Evolutionary conservation across 92 coral and sea anemone genomes (phyloP).

Genomic region (Diadumene lineata): DNA sequence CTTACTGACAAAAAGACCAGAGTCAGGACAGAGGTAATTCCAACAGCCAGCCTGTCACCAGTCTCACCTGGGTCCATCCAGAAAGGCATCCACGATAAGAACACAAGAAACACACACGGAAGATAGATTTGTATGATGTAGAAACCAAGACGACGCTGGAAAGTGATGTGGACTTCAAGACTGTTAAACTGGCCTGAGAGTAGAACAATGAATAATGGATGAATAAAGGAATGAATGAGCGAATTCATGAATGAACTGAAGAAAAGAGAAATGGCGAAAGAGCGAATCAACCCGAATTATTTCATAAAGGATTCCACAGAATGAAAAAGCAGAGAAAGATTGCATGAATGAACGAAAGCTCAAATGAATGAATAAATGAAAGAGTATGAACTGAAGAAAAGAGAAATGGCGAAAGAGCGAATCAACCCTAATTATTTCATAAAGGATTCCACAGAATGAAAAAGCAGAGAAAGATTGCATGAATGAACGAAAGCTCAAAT

Average conservation of each 20-base stretch:
- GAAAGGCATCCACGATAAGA: constrained; percentile 69
- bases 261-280: not conserved
- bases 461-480: not conserved
- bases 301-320: not conserved
- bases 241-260: not conserved
- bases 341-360: not conserved
- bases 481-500: not conserved
- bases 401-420: not conserved
- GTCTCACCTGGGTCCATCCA: constrained; percentile 65
- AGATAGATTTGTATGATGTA: constrained; percentile 70
- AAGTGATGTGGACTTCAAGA: constrained; percentile 43
- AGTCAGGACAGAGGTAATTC: constrained; percentile 60
- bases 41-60: constrained; percentile 60
- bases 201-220: not conserved
- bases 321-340: not conserved
- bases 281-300: too few relatives aligned
- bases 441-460: too few relatives aligned
- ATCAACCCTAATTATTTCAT: too few relatives aligned
- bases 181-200: constrained; percentile 49
- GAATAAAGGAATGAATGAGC: not conserved
- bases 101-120: constrained; percentile 65
- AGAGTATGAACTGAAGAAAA: not conserved
- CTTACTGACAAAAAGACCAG: constrained; percentile 41
- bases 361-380: not conserved
- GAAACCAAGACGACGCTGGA: constrained; percentile 61